Conservation (phyloP, 2,113 vertebrate species). For the Ophiodon elongatus region DNA sequence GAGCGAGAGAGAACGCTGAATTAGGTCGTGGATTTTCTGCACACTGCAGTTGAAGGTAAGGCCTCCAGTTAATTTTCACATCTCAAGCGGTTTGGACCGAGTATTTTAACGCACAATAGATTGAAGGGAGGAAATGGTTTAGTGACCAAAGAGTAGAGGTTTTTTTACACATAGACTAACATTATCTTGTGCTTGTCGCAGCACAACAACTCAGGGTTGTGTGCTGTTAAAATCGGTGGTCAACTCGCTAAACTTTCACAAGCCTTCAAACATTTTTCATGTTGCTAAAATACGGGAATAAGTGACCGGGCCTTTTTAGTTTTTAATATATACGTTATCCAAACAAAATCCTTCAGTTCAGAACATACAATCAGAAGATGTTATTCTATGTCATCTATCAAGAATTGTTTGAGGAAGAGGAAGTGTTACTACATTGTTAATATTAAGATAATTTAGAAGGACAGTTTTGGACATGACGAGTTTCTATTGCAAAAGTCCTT, state of each 20-base stretch:
- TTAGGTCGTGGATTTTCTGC: neutral
- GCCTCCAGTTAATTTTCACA: neutral
- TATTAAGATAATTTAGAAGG: neutral
- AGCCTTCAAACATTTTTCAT: neutral
- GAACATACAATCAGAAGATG: neutral
- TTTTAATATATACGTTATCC: neutral
- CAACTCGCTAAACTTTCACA: neutral
- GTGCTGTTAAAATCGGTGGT: neutral
- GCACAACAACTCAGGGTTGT: neutral
- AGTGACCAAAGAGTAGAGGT: neutral
- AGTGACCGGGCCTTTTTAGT: neutral
- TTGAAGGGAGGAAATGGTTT: constrained; percentile 5
- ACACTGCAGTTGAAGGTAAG: constrained; percentile 65
- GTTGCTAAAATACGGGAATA: neutral
- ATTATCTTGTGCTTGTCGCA: neutral
- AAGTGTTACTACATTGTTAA: constrained; percentile 24
- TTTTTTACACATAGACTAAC: neutral
- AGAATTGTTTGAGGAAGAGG: constrained; percentile 47
- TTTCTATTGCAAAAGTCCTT: neutral
- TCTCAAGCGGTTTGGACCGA: neutral
- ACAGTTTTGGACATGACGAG: neutral
- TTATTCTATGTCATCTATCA: neutral
- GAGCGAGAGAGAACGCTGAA: neutral
- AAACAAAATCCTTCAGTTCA: neutral
- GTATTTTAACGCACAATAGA: neutral